Evolutionary conservation across 92 coral and sea anemone genomes (phyloP), one percentile per base, ranked within the genome.

Genomic region (Palythoa caribaeorum): DNA sequence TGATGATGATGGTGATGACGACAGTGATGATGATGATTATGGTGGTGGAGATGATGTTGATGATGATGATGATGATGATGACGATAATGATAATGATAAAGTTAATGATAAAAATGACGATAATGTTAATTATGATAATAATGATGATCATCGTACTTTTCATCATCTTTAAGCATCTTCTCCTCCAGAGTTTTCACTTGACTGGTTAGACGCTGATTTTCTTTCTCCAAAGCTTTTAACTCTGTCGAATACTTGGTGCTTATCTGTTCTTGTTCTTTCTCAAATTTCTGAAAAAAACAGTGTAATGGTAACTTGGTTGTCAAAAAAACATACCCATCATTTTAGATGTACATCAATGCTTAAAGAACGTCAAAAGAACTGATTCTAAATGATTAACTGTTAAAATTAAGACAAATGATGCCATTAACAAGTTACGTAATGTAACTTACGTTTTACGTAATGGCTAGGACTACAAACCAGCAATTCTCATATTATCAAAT

Each of bases 161-260:
- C 96, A 10, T 94, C 93, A 37, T 92, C 91, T 77, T 73, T 73
- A 3, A 53, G 71, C n/a, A 89, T 79, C 13, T 87, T 88, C 44
- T 93, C 87, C 59, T 89, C 92, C 75, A 94, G 78, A 12, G 90
- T 55, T 55, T 87, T 83, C 28, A 88, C 88, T 36, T 84, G 94
- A 51, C 80, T 87, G 17, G 93, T 89, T 6, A 88, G 87, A 74
- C 91, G 90, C 80, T 72, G 91, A 35, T 90, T 85, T 68, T 90
- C 88, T 15, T 95, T 92, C 9, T 92, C 92, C 44, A 95, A 91
- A 78, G 88, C 92, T 38, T 89, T 87, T 77, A 93, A 76, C 71
- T 95, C 95, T 51, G 83, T 90, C 39, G 70, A 65, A 36, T 80
- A 89, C 48, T 91, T 91, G 16, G 73, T 88, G 79, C 91, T 95